These are phyloP conservation scores for Coluber constrictor DNA, from an alignment of 2,797 vertebrate species.

Conservation along the genomic window DNA sequence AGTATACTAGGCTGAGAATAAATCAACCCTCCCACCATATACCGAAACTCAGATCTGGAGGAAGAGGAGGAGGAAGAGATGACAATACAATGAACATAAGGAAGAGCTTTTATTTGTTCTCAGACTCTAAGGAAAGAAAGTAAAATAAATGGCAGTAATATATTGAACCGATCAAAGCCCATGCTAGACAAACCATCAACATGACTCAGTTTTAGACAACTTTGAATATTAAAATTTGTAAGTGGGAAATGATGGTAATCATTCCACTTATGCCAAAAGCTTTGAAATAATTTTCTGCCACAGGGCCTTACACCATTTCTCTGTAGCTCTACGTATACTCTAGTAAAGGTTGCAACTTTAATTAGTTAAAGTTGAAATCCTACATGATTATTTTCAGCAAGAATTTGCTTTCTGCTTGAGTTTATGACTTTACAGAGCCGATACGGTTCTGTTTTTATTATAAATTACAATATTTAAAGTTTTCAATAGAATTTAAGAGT, in stretches of 20 bases:
- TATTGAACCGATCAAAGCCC: no score
- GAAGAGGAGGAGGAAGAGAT: background rate
- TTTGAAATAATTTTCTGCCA: background rate
- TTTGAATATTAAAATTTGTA: background rate
- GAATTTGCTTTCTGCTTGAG: background rate
- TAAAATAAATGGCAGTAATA: background rate
- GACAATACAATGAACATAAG: background rate
- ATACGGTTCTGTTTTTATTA: background rate
- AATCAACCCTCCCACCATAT: background rate
- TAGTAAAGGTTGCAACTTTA: background rate
- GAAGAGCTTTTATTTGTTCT: background rate
- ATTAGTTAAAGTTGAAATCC: background rate
- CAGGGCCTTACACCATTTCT: background rate
- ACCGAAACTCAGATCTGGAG: background rate
- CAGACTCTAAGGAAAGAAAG: background rate
- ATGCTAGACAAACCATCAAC: background rate
- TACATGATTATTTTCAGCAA: background rate
- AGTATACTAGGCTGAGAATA: background rate
- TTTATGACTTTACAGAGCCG: background rate
- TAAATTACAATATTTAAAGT: background rate
- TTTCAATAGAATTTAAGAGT: background rate
- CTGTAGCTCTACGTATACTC: background rate
- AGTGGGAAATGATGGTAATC: background rate
- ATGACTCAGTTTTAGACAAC: no score
- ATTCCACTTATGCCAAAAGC: background rate